Conservation (phyloP, 2,113 vertebrate genomes). For the Zosterops japonicus region DNA sequence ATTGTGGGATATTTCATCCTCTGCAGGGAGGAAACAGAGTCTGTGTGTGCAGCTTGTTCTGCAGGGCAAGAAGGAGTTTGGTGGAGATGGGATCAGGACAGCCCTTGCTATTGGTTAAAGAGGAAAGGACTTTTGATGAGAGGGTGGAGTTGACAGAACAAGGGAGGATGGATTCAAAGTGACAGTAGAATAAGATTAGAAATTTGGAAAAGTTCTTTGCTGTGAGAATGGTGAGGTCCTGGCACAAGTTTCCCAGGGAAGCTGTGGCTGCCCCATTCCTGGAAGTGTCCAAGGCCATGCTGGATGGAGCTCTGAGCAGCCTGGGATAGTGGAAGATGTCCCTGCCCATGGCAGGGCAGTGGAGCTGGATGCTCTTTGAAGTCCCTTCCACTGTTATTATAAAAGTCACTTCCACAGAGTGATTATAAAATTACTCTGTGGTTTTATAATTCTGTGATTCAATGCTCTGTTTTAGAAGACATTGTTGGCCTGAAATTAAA, state of each 20-base stretch:
- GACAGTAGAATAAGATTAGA: not conserved
- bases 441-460: not conserved
- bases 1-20: constrained; percentile 42
- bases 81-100: not conserved
- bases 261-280: not conserved
- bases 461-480: not conserved
- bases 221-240: not conserved
- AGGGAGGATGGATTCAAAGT: not conserved
- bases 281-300: too few relatives aligned
- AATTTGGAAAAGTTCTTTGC: not conserved
- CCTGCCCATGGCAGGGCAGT: not conserved
- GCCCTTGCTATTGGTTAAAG: not conserved
- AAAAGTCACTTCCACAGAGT: too few relatives aligned
- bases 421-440: not conserved
- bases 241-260: not conserved
- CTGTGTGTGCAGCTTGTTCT: not conserved
- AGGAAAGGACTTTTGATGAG: not conserved
- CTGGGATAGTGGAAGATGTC: not conserved
- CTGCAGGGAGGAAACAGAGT: not conserved
- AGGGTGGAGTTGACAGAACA: too few relatives aligned
- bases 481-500: not conserved
- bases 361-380: not conserved
- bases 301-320: not conserved
- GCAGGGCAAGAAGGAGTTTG: not conserved
- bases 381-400: not conserved